Conservation (phyloP, 2,888 invertebrate species). For the Drosophila neotestacea region DNA sequence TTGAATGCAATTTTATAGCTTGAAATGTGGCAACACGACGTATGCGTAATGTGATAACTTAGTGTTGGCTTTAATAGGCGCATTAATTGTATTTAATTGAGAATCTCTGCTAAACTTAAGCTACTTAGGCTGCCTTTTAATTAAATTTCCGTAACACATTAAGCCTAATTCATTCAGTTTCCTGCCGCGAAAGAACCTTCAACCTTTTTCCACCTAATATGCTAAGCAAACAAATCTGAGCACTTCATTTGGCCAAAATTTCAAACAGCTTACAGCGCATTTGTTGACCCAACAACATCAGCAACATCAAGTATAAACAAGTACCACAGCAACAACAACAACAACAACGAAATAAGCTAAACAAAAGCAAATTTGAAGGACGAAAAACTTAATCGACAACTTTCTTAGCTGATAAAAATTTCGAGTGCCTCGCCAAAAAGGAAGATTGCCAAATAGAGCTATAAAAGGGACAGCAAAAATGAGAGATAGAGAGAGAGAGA, state of each 20-base stretch:
- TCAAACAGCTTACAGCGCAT: slow-evolving; percentile 61
- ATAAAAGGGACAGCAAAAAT: slow-evolving; percentile 2
- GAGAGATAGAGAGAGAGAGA: background rate
- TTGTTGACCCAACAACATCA: slow-evolving; percentile 55
- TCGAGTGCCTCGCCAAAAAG: slow-evolving; percentile 20
- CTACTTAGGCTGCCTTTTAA: slow-evolving; percentile 38
- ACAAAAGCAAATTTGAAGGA: slow-evolving; percentile 54
- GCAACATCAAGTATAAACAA: slow-evolving; percentile 20
- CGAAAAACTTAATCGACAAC: slow-evolving; percentile 78
- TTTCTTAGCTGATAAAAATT: slow-evolving; percentile 62
- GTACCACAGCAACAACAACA: background rate
- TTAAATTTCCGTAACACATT: slow-evolving; percentile 51
- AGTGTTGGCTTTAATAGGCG: slow-evolving; percentile 1
- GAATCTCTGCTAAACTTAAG: slow-evolving; percentile 2
- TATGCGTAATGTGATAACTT: slow-evolving; percentile 42
- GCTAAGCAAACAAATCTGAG: slow-evolving; percentile 73
- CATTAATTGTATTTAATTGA: slow-evolving; percentile 42
- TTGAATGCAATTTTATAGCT: slow-evolving; percentile 29
- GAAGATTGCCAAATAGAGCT: slow-evolving; percentile 20
- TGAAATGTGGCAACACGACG: slow-evolving; percentile 21
- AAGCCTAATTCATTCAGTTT: slow-evolving; percentile 46
- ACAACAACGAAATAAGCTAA: slow-evolving; percentile 17
- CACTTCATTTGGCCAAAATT: slow-evolving; percentile 65
- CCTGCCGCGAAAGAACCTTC: slow-evolving; percentile 2
- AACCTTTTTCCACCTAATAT: slow-evolving; percentile 48